Evolutionary conservation across 1,140 invertebrate genomes (phyloP).

Genomic region (Conus betulinus): DNA sequence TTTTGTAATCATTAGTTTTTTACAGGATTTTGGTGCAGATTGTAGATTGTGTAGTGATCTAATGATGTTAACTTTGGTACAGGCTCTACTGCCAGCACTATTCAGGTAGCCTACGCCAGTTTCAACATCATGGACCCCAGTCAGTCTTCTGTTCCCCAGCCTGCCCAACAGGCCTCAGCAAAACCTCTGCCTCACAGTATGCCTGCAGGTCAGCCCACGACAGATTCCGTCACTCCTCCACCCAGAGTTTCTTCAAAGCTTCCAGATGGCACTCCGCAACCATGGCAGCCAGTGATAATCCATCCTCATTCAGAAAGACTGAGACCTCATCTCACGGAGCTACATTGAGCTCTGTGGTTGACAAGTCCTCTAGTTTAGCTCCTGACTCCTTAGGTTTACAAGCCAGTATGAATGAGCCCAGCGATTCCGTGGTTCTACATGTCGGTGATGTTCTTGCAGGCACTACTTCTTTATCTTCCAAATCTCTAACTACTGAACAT

Average conservation of each 20-base stretch:
- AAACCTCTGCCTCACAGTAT: background rate
- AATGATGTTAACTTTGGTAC: slow-evolving; percentile 18
- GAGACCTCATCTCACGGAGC: background rate
- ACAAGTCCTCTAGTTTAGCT: too few relatives aligned
- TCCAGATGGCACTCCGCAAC: background rate
- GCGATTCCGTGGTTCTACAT: too few relatives aligned
- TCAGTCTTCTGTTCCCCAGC: background rate
- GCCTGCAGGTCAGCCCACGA: background rate
- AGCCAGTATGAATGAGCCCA: too few relatives aligned
- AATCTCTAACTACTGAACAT: too few relatives aligned
- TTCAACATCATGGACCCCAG: slow-evolving; percentile 59
- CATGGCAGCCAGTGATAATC: background rate
- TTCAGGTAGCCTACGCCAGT: slow-evolving; percentile 64
- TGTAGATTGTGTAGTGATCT: background rate
- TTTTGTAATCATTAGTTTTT: too few relatives aligned
- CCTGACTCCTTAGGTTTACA: too few relatives aligned
- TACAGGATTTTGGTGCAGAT: too few relatives aligned
- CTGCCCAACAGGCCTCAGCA: background rate
- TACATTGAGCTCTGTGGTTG: too few relatives aligned
- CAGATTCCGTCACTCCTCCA: background rate
- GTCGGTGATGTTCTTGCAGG: too few relatives aligned
- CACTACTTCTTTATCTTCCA: too few relatives aligned
- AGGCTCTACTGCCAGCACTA: slow-evolving; percentile 66
- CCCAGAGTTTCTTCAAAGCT: too few relatives aligned
- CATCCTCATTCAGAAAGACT: background rate